These are phyloP conservation scores for Hofmannophila pseudospretella DNA, from an alignment of 2,888 invertebrate genomes.

Conservation along the genomic window DNA sequence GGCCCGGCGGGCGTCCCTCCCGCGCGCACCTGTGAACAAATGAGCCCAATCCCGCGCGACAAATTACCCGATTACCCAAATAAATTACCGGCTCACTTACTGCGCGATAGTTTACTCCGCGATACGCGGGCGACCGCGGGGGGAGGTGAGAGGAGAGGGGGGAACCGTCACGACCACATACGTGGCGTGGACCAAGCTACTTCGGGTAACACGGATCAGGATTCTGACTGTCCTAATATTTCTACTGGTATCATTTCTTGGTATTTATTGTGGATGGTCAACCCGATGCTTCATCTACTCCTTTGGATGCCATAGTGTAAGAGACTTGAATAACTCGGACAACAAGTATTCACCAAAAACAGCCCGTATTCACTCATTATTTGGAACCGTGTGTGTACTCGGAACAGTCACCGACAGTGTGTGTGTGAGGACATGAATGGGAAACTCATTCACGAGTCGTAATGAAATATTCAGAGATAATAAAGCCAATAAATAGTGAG, in stretches of 20 bases:
- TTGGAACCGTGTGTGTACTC: too few relatives aligned
- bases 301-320: too few relatives aligned
- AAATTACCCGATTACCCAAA: conserved; percentile 61
- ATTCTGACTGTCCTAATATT: background rate
- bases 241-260: background rate
- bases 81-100: conserved; percentile 52
- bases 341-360: too few relatives aligned
- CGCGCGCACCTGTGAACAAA: conserved; percentile 46
- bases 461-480: background rate
- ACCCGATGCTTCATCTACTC: too few relatives aligned
- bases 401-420: too few relatives aligned
- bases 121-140: background rate
- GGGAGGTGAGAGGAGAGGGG: too few relatives aligned
- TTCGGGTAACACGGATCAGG: background rate
- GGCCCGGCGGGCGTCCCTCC: conserved; percentile 13
- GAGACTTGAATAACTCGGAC: too few relatives aligned
- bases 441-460: background rate
- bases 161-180: background rate
- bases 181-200: background rate
- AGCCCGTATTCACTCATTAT: too few relatives aligned
- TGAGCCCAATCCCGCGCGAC: conserved; percentile 50
- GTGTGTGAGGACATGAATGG: too few relatives aligned
- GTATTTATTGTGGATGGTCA: background rate
- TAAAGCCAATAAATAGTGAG: background rate
- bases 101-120: conserved; percentile 7